Evolutionary conservation across 2,113 vertebrate species (phyloP).

Genomic region (Podarcis raffonei): DNA sequence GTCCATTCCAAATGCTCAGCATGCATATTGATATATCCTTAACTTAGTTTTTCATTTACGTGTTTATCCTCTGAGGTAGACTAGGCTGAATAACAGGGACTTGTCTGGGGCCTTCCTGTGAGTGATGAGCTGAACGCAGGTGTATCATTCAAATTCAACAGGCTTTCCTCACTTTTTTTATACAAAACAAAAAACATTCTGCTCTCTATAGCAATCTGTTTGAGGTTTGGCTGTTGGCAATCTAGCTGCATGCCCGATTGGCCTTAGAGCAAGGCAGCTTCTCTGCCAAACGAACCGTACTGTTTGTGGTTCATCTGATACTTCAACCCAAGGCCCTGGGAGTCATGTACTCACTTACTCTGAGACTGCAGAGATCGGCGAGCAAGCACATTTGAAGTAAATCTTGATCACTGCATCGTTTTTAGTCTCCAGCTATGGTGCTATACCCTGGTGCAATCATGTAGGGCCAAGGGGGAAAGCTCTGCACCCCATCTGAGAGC

Average conservation of each 20-base stretch:
- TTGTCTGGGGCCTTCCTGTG: not conserved
- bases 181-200: not conserved
- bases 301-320: not conserved
- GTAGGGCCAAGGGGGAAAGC: not conserved
- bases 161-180: not conserved
- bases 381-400: not conserved
- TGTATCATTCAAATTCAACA: not conserved
- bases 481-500: not conserved
- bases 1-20: not conserved
- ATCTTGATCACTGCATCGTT: not conserved
- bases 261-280: not conserved
- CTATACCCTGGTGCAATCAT: not conserved
- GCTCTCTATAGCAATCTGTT: not conserved
- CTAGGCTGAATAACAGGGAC: not conserved
- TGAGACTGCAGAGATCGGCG: not conserved
- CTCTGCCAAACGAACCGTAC: not conserved
- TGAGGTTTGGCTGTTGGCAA: no score
- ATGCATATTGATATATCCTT: not conserved
- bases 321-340: not conserved
- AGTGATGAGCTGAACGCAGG: not conserved
- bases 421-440: not conserved
- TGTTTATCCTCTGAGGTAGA: not conserved
- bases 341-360: not conserved
- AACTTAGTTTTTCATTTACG: not conserved
- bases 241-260: not conserved